Evolutionary conservation across 2,113 vertebrate genomes (phyloP).

Genomic region (Pterocles gutturalis): DNA sequence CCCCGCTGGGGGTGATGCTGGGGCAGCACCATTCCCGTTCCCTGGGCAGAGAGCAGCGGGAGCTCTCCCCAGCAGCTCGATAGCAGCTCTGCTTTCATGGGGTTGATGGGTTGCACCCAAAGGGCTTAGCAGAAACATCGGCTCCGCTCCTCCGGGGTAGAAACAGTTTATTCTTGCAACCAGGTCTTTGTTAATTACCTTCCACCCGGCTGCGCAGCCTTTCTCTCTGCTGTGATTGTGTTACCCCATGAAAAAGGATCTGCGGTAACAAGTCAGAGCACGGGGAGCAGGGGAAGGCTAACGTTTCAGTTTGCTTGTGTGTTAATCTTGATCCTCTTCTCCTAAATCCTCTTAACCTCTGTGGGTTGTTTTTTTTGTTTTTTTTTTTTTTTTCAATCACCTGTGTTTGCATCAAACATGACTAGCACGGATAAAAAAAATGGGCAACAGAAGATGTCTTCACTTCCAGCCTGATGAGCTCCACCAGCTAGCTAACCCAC

Average conservation of each 20-base stretch:
- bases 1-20: neutral
- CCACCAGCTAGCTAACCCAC: neutral
- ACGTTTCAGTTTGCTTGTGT: conserved; percentile 9
- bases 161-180: neutral
- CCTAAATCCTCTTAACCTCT: conserved; percentile 52
- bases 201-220: neutral
- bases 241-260: conserved; percentile 41
- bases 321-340: neutral
- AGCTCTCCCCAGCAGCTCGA: neutral
- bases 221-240: neutral
- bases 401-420: neutral
- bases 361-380: neutral
- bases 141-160: neutral
- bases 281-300: conserved; percentile 17
- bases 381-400: neutral
- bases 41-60: neutral
- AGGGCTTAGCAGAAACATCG: neutral
- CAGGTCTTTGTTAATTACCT: conserved; percentile 39
- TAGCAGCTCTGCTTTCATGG: neutral
- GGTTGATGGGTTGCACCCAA: neutral
- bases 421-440: neutral
- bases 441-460: neutral
- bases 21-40: rapidly evolving
- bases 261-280: neutral
- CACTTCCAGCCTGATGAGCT: neutral